Evolutionary conservation across 2,113 vertebrate genomes (phyloP), one percentile per base, ranked within the genome.

Genomic region (Pelvicachromis taeniatus): DNA sequence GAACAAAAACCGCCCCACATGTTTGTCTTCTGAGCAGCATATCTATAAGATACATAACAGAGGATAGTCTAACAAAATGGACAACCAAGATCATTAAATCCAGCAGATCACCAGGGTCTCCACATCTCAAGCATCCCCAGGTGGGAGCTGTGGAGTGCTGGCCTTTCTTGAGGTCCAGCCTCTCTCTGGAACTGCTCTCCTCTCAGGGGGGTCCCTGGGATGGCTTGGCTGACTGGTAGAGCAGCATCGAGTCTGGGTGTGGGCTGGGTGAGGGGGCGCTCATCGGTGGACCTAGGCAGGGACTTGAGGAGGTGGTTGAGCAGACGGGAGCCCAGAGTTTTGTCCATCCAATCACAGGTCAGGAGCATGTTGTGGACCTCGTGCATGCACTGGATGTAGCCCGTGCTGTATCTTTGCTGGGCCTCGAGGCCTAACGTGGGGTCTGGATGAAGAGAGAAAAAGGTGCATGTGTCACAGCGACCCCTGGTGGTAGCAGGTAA

Each of bases 21-120:
- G 78, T 87, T 92, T 96, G 95, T 96, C 96, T 95, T 96, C 96
- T 95, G 96, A 97, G 95, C 96, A 95, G 89, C 96, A 97, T 97
- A 98, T 97, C 97, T 98, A 98, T 98, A 97, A 98, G 97, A 97
- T 98, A 98, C 96, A 97, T 97, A 59, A 96, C 83, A 93, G 83
- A 94, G 92, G 93, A 96, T 88, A 90, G 95, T 94, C 96, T 97
- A 96, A 90, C 85, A 90, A 68, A 84, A 82, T 68, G 77, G 82
- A 87, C 50, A 89, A 77, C 78, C 58, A 40, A 78, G n/a, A 79
- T 68, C 48, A 85, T 83, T 14, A 19, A 19, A 91, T 80, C 77
- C 77, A 40, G 5, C 48, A 45, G 19, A 91, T 97, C 96, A 98
- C 97, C 97, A 97, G 0, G 97, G 97, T 92, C 97, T 96, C 97